phyloP scores from a whole-genome alignment of 2,797 vertebrate genomes.

The Rhinogobio ventralis region DNA sequence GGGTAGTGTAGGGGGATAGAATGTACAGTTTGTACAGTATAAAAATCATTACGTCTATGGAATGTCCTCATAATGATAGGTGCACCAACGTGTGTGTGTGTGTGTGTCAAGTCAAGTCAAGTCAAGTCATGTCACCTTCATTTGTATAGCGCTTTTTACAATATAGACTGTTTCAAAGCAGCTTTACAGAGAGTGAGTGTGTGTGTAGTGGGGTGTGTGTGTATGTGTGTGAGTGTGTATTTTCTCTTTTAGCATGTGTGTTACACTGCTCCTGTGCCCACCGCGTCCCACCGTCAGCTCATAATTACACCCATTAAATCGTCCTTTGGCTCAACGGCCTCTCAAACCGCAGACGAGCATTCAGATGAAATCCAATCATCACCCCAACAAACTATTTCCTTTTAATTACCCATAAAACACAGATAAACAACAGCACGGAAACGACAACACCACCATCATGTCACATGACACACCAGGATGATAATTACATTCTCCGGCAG shows the following conservation, averaged over 20 bases:
- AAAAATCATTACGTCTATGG: no score
- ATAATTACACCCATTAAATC: conserved; percentile 34
- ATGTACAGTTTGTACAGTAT: no score
- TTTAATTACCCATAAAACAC: conserved; percentile 23
- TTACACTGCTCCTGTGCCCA: neutral
- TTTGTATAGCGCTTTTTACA: no score
- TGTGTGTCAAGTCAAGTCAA: no score
- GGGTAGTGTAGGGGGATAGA: no score
- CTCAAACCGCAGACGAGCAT: neutral
- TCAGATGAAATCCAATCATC: conserved; percentile 20
- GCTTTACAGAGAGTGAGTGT: neutral
- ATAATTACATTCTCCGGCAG: neutral
- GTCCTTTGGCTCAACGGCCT: conserved; percentile 14
- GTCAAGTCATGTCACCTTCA: no score
- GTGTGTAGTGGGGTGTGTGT: neutral
- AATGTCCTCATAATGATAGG: no score
- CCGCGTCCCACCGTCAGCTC: neutral
- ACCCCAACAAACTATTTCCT: conserved; percentile 4
- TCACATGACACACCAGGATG: neutral
- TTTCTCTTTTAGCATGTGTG: neutral
- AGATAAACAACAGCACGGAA: neutral
- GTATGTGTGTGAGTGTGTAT: neutral
- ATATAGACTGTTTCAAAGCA: no score
- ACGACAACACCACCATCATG: neutral
- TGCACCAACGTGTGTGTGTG: no score